Evolutionary conservation across 2,113 vertebrate genomes (phyloP).

Genomic region (Melanostigma gelatinosum): DNA sequence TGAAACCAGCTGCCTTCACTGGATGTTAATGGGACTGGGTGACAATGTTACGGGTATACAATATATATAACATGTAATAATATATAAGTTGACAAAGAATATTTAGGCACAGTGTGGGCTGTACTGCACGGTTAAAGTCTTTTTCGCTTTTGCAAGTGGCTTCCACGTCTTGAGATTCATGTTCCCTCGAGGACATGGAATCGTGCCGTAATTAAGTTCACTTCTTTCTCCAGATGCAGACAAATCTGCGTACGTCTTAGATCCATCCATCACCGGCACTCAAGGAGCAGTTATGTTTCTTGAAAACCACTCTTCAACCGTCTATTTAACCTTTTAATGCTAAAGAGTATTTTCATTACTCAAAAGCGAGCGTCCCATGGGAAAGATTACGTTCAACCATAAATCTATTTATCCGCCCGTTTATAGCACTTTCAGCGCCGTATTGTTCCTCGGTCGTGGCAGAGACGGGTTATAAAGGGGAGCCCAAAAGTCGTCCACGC

Average conservation of each 20-base stretch:
- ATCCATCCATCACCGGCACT: conserved; percentile 14
- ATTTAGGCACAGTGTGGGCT: neutral
- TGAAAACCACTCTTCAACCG: conserved; percentile 12
- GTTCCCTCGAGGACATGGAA: neutral
- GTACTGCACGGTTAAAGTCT: neutral
- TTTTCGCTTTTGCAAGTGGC: neutral
- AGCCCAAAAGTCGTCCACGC: neutral
- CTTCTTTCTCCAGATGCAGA: conserved; percentile 7
- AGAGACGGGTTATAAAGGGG: neutral
- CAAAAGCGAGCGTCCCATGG: conserved; percentile 12
- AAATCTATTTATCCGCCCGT: conserved; percentile 11
- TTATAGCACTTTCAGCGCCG: neutral
- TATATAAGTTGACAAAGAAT: neutral
- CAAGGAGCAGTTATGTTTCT: conserved; percentile 18
- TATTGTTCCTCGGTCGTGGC: neutral
- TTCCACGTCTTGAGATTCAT: neutral
- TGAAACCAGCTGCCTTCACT: neutral
- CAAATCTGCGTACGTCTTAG: conserved; percentile 2
- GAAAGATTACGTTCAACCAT: conserved; percentile 29
- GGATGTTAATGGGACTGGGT: neutral
- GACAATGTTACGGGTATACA: neutral
- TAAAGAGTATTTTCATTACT: conserved; percentile 11
- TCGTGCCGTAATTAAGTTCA: neutral
- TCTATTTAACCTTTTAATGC: conserved; percentile 15
- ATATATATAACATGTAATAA: too few species aligned